These are phyloP conservation scores for Blera fallax DNA, from an alignment of 2,888 invertebrate genomes.

Conservation along the genomic window DNA sequence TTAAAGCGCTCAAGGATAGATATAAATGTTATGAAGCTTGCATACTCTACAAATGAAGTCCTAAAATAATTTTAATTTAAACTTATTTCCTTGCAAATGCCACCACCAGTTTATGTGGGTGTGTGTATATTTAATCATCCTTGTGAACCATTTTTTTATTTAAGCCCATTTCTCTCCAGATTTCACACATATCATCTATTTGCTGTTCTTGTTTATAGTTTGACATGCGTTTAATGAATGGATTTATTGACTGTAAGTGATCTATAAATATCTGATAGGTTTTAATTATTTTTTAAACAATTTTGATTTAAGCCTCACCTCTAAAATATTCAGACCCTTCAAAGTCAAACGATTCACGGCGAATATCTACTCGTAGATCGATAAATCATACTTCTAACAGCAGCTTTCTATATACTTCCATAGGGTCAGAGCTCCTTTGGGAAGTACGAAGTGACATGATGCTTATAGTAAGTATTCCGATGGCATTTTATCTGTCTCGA, in stretches of 20 bases:
- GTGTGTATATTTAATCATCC: constrained; percentile 82
- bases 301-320: constrained; percentile 81
- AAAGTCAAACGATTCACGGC: too few species aligned
- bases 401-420: too few species aligned
- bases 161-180: constrained; percentile 77
- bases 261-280: constrained; percentile 83
- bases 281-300: neutral
- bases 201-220: constrained; percentile 84
- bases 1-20: too few species aligned
- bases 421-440: too few species aligned
- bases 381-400: constrained; percentile 85
- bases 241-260: constrained; percentile 87
- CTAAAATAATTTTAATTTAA: too few species aligned
- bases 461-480: constrained; percentile 84
- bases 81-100: constrained; percentile 82
- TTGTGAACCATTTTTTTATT: constrained; percentile 81
- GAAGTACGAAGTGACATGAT: constrained; percentile 90
- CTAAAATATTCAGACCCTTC: constrained; percentile 83
- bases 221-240: constrained; percentile 86
- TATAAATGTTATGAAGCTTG: too few species aligned
- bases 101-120: constrained; percentile 83
- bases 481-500: constrained; percentile 83
- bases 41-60: too few species aligned
- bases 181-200: constrained; percentile 84
- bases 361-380: constrained; percentile 83